These are phyloP conservation scores for Drosophila affinis DNA, from an alignment of 2,888 invertebrate genomes.

Conservation along the genomic window DNA sequence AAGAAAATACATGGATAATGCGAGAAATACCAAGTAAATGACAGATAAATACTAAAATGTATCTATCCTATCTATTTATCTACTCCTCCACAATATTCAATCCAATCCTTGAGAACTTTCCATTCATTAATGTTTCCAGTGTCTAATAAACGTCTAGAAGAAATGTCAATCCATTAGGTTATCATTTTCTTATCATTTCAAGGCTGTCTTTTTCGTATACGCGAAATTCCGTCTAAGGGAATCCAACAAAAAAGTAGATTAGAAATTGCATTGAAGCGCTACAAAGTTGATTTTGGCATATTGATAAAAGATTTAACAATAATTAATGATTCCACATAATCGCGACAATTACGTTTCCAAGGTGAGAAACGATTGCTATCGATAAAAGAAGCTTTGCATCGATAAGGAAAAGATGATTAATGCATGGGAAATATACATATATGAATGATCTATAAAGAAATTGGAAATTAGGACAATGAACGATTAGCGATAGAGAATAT, in stretches of 20 bases:
- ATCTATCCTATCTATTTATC: too few relatives aligned
- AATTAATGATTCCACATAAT: neutral
- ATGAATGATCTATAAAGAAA: neutral
- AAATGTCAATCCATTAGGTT: constrained; percentile 6
- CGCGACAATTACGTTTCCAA: neutral
- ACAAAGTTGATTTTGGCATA: constrained; percentile 22
- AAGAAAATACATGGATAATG: too few relatives aligned
- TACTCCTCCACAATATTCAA: neutral
- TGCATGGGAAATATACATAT: neutral
- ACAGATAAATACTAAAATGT: too few relatives aligned
- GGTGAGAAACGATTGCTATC: neutral
- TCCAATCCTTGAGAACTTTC: neutral
- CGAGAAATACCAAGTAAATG: too few relatives aligned
- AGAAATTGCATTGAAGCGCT: constrained; percentile 31
- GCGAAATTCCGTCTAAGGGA: neutral
- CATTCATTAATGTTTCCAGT: constrained; percentile 20
- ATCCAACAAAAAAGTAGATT: constrained; percentile 3
- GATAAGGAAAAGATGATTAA: neutral
- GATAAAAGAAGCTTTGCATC: neutral
- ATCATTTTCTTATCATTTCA: constrained; percentile 28
- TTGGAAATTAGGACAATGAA: neutral
- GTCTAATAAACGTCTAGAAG: neutral
- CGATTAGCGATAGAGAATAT: too few relatives aligned
- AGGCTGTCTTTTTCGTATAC: constrained; percentile 24
- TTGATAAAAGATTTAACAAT: constrained; percentile 5